phyloP scores from a whole-genome alignment of 1,140 invertebrate genomes.

The Pristionchus pacificus region DNA sequence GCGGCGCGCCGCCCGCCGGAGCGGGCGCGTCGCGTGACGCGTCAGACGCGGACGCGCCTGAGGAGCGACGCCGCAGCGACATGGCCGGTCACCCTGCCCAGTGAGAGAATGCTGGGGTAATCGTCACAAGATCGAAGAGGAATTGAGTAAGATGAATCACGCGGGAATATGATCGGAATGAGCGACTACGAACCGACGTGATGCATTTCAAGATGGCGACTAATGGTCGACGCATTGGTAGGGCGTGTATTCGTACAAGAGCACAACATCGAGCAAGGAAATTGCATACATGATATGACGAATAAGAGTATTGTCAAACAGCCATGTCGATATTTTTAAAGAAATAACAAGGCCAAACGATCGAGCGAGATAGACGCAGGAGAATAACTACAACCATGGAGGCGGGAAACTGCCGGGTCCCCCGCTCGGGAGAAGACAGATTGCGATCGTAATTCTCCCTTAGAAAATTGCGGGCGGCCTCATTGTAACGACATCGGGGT shows the following conservation, averaged over 20 bases:
- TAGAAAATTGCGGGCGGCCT: no score
- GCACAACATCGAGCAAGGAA: constrained; percentile 1
- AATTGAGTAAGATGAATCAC: not conserved
- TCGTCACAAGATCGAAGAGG: not conserved
- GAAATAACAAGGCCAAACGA: no score
- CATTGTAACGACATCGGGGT: no score
- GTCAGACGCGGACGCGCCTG: not conserved
- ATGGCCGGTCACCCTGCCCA: no score
- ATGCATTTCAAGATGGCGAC: not conserved
- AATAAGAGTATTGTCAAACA: no score
- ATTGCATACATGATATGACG: not conserved
- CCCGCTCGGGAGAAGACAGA: no score
- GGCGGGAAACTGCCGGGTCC: no score
- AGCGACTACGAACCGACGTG: not conserved
- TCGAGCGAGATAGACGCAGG: no score
- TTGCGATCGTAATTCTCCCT: no score
- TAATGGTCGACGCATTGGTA: not conserved
- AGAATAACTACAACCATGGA: no score
- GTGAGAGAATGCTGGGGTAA: not conserved
- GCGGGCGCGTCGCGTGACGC: not conserved
- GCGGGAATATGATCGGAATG: not conserved
- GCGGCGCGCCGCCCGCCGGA: constrained; percentile 4
- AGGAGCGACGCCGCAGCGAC: no score
- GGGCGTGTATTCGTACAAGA: not conserved
- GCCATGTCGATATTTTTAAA: no score